These are phyloP conservation scores for Picathartes gymnocephalus DNA, from an alignment of 2,113 vertebrate genomes.

Conservation along the genomic window DNA sequence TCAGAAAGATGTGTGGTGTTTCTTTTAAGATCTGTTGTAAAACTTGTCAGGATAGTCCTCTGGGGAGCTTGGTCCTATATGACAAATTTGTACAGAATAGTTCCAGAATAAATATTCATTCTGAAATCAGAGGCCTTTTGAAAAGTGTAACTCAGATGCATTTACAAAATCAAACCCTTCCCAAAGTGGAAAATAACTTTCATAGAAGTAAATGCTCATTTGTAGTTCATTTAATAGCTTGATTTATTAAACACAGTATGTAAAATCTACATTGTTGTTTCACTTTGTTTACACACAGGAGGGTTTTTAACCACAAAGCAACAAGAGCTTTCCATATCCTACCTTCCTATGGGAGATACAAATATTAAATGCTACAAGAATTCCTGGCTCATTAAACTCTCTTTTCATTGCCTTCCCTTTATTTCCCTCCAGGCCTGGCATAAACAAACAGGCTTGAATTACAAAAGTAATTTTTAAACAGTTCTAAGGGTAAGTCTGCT, in stretches of 20 bases:
- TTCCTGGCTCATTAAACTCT: neutral
- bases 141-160: neutral
- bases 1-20: neutral
- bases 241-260: neutral
- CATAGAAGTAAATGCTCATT: neutral
- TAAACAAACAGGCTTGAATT: neutral
- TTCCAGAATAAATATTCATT: neutral
- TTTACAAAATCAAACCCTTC: neutral
- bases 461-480: neutral
- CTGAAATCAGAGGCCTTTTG: neutral
- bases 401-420: neutral
- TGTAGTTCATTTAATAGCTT: neutral
- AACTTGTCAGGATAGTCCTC: neutral
- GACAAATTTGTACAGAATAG: neutral
- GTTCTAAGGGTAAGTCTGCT: neutral
- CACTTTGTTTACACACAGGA: neutral
- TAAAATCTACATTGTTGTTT: neutral
- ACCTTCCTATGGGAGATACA: neutral
- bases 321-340: neutral
- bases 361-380: neutral
- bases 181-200: neutral
- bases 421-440: neutral
- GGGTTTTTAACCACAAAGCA: neutral
- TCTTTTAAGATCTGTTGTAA: neutral
- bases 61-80: neutral